Evolutionary conservation across 2,113 vertebrate genomes (phyloP).

Genomic region (Plecotus auritus): DNA sequence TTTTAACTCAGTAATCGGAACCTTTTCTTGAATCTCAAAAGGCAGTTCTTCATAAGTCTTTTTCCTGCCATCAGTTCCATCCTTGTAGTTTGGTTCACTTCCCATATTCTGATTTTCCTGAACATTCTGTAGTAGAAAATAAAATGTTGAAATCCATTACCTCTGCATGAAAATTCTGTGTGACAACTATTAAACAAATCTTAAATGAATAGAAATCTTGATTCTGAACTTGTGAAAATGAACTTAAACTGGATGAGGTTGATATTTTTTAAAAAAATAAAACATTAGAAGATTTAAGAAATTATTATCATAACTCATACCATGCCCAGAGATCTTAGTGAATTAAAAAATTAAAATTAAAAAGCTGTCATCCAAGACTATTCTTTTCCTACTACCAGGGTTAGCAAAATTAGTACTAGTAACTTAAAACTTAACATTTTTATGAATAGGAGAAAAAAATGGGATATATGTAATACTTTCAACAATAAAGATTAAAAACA

Average conservation of each 20-base stretch:
- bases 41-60: not conserved
- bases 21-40: not conserved
- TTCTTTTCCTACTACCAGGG: not conserved
- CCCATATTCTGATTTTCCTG: not conserved
- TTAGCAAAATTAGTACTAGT: not conserved
- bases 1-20: not conserved
- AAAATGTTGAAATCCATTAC: not conserved
- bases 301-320: not conserved
- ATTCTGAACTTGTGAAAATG: slow-evolving; percentile 9
- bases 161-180: not conserved
- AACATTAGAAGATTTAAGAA: not conserved
- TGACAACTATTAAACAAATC: not conserved
- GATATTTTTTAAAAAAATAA: not conserved
- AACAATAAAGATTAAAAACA: too few species aligned
- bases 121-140: not conserved
- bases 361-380: not conserved
- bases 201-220: not conserved
- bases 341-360: not conserved
- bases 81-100: not conserved
- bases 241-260: not conserved
- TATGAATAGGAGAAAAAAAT: not conserved
- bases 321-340: not conserved
- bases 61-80: not conserved
- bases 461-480: too few species aligned
- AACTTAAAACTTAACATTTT: not conserved